Percentiles rank a stretch among this genome's conserved stretches.
Conservation (phyloP, 2,113 vertebrate genomes). For the Neodon shergylaensis region DNA sequence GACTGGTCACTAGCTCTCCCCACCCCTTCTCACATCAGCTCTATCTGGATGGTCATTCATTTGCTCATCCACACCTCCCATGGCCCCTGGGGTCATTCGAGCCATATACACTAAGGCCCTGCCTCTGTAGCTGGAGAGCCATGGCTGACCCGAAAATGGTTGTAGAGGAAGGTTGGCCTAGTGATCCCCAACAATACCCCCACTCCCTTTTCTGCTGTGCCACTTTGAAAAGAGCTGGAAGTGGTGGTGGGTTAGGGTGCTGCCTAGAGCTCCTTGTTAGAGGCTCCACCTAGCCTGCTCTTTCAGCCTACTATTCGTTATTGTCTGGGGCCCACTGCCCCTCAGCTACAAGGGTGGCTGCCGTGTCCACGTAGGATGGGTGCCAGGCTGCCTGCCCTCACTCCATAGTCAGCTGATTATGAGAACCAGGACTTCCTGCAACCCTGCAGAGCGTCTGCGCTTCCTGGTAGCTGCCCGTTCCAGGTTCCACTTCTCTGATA, state of each 20-base stretch:
- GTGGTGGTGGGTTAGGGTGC: not conserved
- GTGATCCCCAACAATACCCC: not conserved
- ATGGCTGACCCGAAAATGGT: too few relatives aligned
- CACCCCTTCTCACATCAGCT: not conserved
- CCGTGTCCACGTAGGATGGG: fast-evolving
- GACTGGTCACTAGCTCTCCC: not conserved
- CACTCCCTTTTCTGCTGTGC: not conserved
- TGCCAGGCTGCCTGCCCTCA: not conserved
- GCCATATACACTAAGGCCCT: not conserved
- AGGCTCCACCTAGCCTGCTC: not conserved
- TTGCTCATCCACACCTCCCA: not conserved
- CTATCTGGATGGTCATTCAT: not conserved
- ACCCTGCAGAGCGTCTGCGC: not conserved
- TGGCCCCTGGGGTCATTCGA: not conserved
- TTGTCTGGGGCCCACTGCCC: not conserved
- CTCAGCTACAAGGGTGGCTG: not conserved
- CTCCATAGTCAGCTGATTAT: not conserved
- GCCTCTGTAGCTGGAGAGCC: not conserved
- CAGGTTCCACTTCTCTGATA: not conserved
- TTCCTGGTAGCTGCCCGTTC: not conserved
- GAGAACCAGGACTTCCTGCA: not conserved
- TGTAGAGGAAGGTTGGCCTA: not conserved
- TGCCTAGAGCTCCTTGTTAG: not conserved
- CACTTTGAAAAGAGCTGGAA: not conserved
- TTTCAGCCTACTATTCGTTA: fast-evolving